A percentile compares a stretch with the other conserved stretches of the same genome.
phyloP scores from a whole-genome alignment of 2,113 vertebrate genomes.

The Lanius collurio region DNA sequence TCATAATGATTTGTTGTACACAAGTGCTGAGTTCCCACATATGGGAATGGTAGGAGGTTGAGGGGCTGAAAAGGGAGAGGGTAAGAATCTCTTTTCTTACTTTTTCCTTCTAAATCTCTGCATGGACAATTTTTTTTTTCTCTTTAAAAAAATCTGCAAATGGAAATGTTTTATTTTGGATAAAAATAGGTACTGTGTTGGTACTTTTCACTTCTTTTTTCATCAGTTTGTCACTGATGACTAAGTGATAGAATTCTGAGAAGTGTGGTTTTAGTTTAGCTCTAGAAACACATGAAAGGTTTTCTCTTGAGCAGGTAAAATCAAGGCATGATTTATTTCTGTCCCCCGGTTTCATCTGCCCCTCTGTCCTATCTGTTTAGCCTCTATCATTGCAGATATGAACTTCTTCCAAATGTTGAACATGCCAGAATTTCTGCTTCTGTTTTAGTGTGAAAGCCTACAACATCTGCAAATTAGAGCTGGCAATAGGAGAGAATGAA shows the following conservation, averaged over 20 bases:
- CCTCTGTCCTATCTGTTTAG: background rate
- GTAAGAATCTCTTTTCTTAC: background rate
- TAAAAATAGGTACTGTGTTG: background rate
- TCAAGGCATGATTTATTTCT: background rate
- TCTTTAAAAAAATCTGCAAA: background rate
- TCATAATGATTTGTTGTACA: too few species aligned
- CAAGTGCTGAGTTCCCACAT: too few species aligned
- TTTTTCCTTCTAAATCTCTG: background rate
- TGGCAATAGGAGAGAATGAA: background rate
- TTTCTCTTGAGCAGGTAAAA: background rate
- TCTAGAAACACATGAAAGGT: background rate
- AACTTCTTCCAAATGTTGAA: background rate
- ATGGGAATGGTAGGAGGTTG: background rate
- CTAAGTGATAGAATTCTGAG: constrained; percentile 8
- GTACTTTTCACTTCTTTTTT: constrained; percentile 10
- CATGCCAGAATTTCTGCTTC: background rate
- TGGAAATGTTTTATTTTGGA: background rate
- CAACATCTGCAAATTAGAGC: background rate
- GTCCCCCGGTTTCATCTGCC: background rate
- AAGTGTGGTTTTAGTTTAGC: background rate
- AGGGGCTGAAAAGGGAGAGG: background rate
- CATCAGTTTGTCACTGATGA: constrained; percentile 10
- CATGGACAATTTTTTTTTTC: background rate
- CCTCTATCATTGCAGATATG: background rate
- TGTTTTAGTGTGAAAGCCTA: background rate